Conservation (phyloP, 2,797 vertebrate genomes). For the Esox lucius region DNA sequence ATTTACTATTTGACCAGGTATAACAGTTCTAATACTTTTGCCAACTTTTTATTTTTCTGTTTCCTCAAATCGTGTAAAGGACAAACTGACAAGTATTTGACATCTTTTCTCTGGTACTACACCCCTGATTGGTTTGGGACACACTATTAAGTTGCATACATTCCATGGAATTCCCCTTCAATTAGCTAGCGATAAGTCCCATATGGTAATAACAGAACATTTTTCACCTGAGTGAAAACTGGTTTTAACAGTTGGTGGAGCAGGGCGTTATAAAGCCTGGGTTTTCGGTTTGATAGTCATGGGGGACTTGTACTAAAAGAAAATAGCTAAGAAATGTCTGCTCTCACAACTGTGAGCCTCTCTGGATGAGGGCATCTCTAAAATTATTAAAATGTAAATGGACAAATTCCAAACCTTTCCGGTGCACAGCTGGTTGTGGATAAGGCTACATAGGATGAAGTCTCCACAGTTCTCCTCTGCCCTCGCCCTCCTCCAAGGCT, state of each 20-base stretch:
- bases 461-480: constrained; percentile 10
- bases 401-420: not conserved
- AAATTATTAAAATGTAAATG: too few species aligned
- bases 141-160: not conserved
- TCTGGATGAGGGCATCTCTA: too few species aligned
- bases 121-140: not conserved
- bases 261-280: too few species aligned
- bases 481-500: constrained; percentile 33
- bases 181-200: not conserved
- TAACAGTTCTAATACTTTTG: not conserved
- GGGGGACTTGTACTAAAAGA: too few species aligned
- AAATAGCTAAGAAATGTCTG: too few species aligned
- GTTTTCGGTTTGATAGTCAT: too few species aligned
- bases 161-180: not conserved
- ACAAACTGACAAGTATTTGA: not conserved
- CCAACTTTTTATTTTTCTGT: not conserved
- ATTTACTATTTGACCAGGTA: not conserved
- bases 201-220: not conserved
- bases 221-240: not conserved
- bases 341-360: too few species aligned
- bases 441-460: not conserved
- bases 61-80: not conserved
- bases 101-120: not conserved
- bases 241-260: too few species aligned
- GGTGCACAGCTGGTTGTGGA: not conserved